phyloP scores from a whole-genome alignment of 1,140 invertebrate genomes.

The Carposina sasakii region DNA sequence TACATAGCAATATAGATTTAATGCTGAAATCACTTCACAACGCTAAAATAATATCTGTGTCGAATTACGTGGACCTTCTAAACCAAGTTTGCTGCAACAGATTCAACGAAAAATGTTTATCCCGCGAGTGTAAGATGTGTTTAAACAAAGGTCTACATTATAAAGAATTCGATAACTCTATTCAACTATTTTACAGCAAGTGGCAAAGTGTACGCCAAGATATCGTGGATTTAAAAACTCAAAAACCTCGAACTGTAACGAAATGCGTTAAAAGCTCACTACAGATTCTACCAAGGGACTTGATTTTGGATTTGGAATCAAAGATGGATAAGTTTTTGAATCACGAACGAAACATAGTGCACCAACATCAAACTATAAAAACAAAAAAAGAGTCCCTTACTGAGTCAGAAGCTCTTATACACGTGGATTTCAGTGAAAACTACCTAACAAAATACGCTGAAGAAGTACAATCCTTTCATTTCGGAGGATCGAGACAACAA shows the following conservation, averaged over 20 bases:
- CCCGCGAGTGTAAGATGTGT: too few species aligned
- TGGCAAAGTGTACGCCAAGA: not conserved
- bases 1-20: too few species aligned
- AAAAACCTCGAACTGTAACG: not conserved
- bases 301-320: not conserved
- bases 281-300: not conserved
- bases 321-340: not conserved
- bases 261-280: not conserved
- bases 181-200: not conserved
- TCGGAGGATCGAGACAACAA: constrained; percentile 29
- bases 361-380: constrained; percentile 9
- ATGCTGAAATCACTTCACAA: too few species aligned
- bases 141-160: too few species aligned
- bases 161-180: too few species aligned
- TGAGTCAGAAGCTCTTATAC: constrained; percentile 20
- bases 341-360: not conserved
- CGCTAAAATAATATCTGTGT: too few species aligned
- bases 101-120: too few species aligned
- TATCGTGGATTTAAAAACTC: not conserved
- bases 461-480: constrained; percentile 35
- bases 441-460: constrained; percentile 33
- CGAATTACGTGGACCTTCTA: too few species aligned
- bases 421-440: constrained; percentile 31
- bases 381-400: constrained; percentile 28
- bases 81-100: too few species aligned